Evolutionary conservation across 2,888 invertebrate species (phyloP), one percentile per base, ranked within the genome.

Genomic region (Leptinotarsa rubiginosa): DNA sequence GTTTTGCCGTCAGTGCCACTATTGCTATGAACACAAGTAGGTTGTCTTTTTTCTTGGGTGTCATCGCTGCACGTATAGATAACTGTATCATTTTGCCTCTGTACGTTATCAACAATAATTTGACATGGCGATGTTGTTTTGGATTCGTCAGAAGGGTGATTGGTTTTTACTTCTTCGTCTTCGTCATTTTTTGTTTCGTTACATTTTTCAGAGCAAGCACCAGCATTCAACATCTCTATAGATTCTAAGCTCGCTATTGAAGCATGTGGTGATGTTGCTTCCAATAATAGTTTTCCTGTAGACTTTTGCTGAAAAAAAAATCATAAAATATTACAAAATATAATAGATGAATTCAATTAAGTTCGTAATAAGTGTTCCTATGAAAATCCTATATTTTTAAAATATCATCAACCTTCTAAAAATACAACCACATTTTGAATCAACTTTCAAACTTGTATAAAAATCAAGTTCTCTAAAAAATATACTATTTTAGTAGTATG

Each of bases 211-310:
- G 62, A 18, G n/a, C 62, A n/a, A n/a, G n/a, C 50, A 1, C 80
- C 78, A 13, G 76, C 72, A 47, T 78, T 77, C 13, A 80, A 62
- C 25, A 77, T 78, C 64, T 72, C 76, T 2, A 82, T 75, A 15
- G 80, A 77, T 70, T 79, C 79, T 20, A 82, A 62, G 15, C 78
- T 76, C n/a, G 80, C 75, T 0, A 74, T 76, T 16, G 69, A 65
- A 5, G 16, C 73, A 47, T 78, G 80, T 4, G 77, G 71, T 4
- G 80, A 31, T 16, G 77, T 41, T 70, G 80, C 80, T 67, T 79
- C 81, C n/a, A 80, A 80, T 13, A 73, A 16, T 1, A 77, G 66
- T 67, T 80, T 80, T 31, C 77, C 76, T 47, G 73, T 70, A n/a
- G 59, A 68, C 52, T 72, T 67, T 25, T 80, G 77, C 79, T 81